These are phyloP conservation scores for Neosilurus hyrtlii DNA, from an alignment of 2,797 vertebrate species.

Conservation along the genomic window DNA sequence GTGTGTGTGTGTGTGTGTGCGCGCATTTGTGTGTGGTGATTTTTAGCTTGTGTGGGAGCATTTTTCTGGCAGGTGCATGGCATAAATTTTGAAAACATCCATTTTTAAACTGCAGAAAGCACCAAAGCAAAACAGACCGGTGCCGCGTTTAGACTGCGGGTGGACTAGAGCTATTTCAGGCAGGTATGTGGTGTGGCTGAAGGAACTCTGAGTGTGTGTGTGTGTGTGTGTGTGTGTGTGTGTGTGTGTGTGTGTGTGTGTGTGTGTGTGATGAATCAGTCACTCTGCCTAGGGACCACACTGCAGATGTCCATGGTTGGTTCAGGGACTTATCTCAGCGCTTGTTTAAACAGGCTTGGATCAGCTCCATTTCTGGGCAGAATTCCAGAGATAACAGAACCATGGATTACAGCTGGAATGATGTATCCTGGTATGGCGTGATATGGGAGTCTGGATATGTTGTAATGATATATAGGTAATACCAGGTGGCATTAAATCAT, in stretches of 20 bases:
- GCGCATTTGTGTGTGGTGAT: background rate
- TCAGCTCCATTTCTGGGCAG: background rate
- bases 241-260: conserved; percentile 1
- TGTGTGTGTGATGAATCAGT: background rate
- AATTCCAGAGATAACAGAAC: background rate
- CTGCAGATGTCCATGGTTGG: background rate
- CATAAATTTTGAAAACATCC: conserved; percentile 9
- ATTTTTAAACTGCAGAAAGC: background rate
- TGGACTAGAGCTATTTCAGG: conserved; percentile 15
- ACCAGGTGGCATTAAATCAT: too few species aligned
- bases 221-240: conserved; percentile 22
- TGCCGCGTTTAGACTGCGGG: conserved; percentile 9
- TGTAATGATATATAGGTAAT: background rate
- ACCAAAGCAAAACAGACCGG: background rate
- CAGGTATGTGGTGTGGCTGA: conserved; percentile 17
- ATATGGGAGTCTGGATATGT: background rate
- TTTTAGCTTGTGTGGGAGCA: background rate
- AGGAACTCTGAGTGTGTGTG: background rate
- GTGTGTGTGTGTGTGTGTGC: background rate
- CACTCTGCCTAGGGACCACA: background rate
- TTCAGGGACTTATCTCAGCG: conserved; percentile 17
- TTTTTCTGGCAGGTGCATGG: conserved; percentile 6
- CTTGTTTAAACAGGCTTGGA: background rate
- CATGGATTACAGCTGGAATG: background rate
- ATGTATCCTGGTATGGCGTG: background rate